Percentiles rank a stretch among this genome's conserved stretches.
phyloP scores from a whole-genome alignment of 2,888 invertebrate genomes.

The Halictus quadricinctus region DNA sequence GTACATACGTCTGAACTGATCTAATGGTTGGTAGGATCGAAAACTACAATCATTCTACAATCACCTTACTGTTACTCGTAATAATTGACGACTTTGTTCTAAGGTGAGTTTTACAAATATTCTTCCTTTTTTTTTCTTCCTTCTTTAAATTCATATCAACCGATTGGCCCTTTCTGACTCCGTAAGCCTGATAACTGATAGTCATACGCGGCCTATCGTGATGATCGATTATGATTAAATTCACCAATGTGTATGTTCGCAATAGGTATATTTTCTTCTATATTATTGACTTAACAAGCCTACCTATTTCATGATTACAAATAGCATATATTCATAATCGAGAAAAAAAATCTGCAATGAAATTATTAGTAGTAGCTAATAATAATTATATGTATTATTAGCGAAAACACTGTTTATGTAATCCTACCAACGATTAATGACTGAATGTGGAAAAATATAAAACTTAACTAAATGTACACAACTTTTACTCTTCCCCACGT shows the following conservation, averaged over 20 bases:
- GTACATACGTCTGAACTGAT: conserved; percentile 60
- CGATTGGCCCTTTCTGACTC: conserved; percentile 49
- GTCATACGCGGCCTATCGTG: conserved; percentile 54
- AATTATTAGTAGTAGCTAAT: conserved; percentile 74
- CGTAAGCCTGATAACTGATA: conserved; percentile 31
- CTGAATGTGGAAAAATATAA: conserved; percentile 82
- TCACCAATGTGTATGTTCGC: conserved; percentile 64
- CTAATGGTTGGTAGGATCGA: conserved; percentile 70
- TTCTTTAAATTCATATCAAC: conserved; percentile 43
- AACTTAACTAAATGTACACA: conserved; percentile 82
- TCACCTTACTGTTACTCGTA: conserved; percentile 71
- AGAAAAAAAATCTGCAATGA: conserved; percentile 64
- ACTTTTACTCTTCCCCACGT: conserved; percentile 60
- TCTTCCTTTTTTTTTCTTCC: conserved; percentile 21
- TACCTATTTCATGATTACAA: conserved; percentile 72
- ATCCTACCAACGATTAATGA: conserved; percentile 81
- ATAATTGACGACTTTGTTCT: conserved; percentile 78
- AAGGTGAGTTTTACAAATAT: conserved; percentile 67
- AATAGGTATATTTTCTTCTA: conserved; percentile 70
- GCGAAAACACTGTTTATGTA: conserved; percentile 69
- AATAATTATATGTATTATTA: conserved; percentile 73
- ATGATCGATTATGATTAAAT: conserved; percentile 62
- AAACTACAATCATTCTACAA: conserved; percentile 64
- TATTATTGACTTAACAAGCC: conserved; percentile 75
- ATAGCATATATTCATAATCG: conserved; percentile 65